Base-by-base conservation (phyloP, 2,888 invertebrate genomes). In the Machimus atricapillus region DNA sequence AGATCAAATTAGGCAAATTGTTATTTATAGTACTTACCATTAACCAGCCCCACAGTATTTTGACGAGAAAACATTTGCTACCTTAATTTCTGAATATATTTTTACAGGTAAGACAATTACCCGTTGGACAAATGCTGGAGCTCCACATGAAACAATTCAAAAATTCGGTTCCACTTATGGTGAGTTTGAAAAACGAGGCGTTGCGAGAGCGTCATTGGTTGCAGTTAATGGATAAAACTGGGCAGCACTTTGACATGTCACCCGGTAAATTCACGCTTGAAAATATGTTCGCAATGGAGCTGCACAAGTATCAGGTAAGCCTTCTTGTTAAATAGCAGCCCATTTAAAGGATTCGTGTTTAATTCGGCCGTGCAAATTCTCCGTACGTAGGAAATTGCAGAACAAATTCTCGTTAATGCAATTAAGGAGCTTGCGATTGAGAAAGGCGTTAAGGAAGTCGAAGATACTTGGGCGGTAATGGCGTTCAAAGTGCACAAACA, bases 371-470 rank as follows among this genome's bases (percentile, higher is more conserved):
- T 66, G 27, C 37, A 74, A 43, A 19, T 19, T 76, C 23, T 23
- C 77, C 37, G 19, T 43, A n/a, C 86, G 87, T 66, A 91, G 91
- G 92, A 97, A 0, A 96, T 96, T 5, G 97, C 97, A 56, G 96
- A 96, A 90, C 95, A 96, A 91, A 98, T 98, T 86, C 96, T 98
- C 37, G 97, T 95, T 89, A 96, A 96, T 91, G 98, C 98, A 43
- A 95, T 97, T 88, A 98, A 98, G 93, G 98, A 98, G 92, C 93
- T 98, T 90, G 95, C 96, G n/a, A 98, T 98, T 90, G 98, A 98
- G 91, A 96, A 96, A 89, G 97, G 97, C 16, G 96, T 98, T 0
- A 95, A 95, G 90, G 97, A 97, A 81, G 95, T 98, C 0, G 95
- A 96, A 86, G 96, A 97, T 40, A 94, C 95, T 0, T 97, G 97